Evolutionary conservation across 1,140 invertebrate genomes (phyloP).

Genomic region (Globodera ellingtonae): DNA sequence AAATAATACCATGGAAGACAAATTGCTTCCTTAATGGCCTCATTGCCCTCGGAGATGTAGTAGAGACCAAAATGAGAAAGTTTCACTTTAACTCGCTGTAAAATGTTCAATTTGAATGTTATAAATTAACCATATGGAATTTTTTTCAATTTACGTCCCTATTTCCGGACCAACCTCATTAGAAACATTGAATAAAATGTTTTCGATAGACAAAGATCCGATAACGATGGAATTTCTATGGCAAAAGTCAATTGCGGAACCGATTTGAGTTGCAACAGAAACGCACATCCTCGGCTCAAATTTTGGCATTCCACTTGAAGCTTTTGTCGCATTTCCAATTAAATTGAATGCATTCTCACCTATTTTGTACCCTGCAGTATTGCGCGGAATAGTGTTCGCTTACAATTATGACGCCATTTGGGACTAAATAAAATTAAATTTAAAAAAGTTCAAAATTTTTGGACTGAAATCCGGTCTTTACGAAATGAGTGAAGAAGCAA

Average conservation of each 20-base stretch:
- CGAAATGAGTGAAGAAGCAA: constrained; percentile 22
- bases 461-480: no score
- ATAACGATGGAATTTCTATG: constrained; percentile 42
- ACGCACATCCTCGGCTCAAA: constrained; percentile 15
- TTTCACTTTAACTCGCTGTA: constrained; percentile 23
- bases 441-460: background rate
- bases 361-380: constrained; percentile 7
- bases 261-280: constrained; percentile 28
- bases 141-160: no score
- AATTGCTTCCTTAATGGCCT: background rate
- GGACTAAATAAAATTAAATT: constrained; percentile 25
- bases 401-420: constrained; percentile 36
- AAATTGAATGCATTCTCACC: constrained; percentile 11
- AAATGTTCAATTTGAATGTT: no score
- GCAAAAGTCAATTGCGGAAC: constrained; percentile 38
- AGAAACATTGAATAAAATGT: constrained; percentile 51
- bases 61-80: constrained; percentile 24
- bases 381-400: constrained; percentile 38
- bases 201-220: constrained; percentile 45
- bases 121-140: no score
- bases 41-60: constrained; percentile 11
- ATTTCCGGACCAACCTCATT: constrained; percentile 22
- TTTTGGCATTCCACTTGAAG: constrained; percentile 29
- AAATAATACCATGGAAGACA: constrained; percentile 6
- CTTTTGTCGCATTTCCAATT: constrained; percentile 12